A percentile compares a stretch with the other conserved stretches of the same genome.
These are phyloP conservation scores for Gymnarchus niloticus DNA, from an alignment of 2,113 vertebrate genomes.

Conservation along the genomic window DNA sequence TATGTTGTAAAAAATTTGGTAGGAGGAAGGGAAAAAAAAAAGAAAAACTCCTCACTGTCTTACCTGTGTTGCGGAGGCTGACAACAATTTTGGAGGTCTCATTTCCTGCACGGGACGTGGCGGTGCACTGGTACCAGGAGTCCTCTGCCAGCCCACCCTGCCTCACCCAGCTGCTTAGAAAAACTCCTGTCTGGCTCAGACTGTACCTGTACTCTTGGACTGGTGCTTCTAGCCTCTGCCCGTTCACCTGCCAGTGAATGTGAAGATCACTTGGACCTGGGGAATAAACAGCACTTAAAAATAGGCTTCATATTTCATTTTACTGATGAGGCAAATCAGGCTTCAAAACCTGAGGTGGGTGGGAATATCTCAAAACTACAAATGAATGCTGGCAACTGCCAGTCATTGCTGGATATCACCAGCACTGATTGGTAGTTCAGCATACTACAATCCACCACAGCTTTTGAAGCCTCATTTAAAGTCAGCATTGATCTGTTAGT, in stretches of 20 bases:
- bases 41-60: conserved; percentile 1
- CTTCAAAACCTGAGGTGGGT: too few relatives aligned
- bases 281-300: conserved; percentile 46
- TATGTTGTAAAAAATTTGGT: not conserved
- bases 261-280: conserved; percentile 72
- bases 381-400: too few relatives aligned
- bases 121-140: conserved; percentile 72
- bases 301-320: not conserved
- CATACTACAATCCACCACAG: too few relatives aligned
- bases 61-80: conserved; percentile 61
- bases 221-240: conserved; percentile 59
- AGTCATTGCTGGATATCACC: too few relatives aligned
- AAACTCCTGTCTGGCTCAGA: conserved; percentile 58
- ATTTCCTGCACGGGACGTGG: conserved; percentile 62
- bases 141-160: conserved; percentile 63
- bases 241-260: conserved; percentile 79
- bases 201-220: conserved; percentile 57
- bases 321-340: too few relatives aligned
- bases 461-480: too few relatives aligned
- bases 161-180: conserved; percentile 81
- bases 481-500: too few relatives aligned
- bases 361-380: too few relatives aligned
- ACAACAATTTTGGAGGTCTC: conserved; percentile 63
- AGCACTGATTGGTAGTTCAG: too few relatives aligned
- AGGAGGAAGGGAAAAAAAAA: not conserved